phyloP scores from a whole-genome alignment of 2,797 vertebrate species.

The Pteronotus mesoamericanus region DNA sequence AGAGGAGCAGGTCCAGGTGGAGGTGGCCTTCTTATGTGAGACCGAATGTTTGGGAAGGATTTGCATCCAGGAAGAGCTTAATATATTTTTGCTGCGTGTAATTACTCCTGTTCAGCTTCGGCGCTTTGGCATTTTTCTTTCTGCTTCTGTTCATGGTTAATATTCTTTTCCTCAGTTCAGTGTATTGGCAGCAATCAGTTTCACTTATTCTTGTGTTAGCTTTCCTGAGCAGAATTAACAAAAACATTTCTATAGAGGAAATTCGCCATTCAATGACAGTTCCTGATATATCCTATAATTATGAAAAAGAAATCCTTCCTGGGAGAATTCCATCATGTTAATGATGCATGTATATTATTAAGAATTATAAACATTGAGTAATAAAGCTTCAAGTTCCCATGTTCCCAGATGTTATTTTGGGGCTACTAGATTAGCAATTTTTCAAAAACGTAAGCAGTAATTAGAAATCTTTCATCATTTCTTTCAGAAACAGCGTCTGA shows the following conservation, averaged over 20 bases:
- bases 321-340: slow-evolving; percentile 60
- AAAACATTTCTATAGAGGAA: slow-evolving; percentile 42
- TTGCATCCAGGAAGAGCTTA: not conserved
- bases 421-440: slow-evolving; percentile 69
- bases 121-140: not conserved
- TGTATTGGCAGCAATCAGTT: not conserved
- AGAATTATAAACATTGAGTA: slow-evolving; percentile 67
- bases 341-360: slow-evolving; percentile 64
- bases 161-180: not conserved
- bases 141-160: not conserved
- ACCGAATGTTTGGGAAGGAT: not conserved
- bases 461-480: slow-evolving; percentile 75
- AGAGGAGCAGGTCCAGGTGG: not conserved
- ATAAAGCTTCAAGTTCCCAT: slow-evolving; percentile 60
- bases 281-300: slow-evolving; percentile 64
- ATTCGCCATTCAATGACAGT: slow-evolving; percentile 49
- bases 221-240: slow-evolving; percentile 38
- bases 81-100: not conserved
- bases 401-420: slow-evolving; percentile 60
- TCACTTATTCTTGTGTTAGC: not conserved
- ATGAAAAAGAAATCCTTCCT: not conserved
- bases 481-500: slow-evolving; percentile 67
- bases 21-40: not conserved
- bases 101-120: not conserved
- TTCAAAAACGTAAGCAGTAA: slow-evolving; percentile 73